Conservation (phyloP, 2,888 invertebrate genomes). For the Lepidocyrtoides sp. region DNA sequence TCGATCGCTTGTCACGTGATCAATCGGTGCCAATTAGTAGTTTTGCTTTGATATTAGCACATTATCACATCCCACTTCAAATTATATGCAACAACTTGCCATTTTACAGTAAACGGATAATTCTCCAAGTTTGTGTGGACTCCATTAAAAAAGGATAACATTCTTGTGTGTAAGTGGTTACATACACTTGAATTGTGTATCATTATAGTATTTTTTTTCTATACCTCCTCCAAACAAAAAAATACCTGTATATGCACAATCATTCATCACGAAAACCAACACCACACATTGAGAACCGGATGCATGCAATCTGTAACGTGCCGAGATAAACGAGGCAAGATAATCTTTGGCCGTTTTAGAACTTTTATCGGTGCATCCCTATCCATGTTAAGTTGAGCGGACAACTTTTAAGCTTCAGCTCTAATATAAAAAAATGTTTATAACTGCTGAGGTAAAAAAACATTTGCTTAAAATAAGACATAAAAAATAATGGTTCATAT, state of each 20-base stretch:
- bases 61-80: too few species aligned
- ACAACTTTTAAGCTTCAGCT: too few species aligned
- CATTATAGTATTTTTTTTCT: not conserved
- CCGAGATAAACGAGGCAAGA: conserved; percentile 42
- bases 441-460: not conserved
- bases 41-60: too few species aligned
- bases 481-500: too few species aligned
- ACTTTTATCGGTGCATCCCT: not conserved
- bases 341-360: conserved; percentile 34
- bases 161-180: conserved; percentile 3
- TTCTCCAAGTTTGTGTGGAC: too few species aligned
- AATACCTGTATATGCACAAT: not conserved
- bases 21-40: too few species aligned
- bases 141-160: too few species aligned
- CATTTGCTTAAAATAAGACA: not conserved
- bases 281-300: conserved; percentile 41
- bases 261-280: not conserved
- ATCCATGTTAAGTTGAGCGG: not conserved
- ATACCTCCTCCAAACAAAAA: not conserved
- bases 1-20: too few species aligned
- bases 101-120: too few species aligned
- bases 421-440: not conserved
- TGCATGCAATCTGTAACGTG: conserved; percentile 49
- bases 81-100: too few species aligned
- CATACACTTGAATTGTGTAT: not conserved